Evolutionary conservation across 2,888 invertebrate genomes (phyloP).

Genomic region (Camptogramma bilineatum): DNA sequence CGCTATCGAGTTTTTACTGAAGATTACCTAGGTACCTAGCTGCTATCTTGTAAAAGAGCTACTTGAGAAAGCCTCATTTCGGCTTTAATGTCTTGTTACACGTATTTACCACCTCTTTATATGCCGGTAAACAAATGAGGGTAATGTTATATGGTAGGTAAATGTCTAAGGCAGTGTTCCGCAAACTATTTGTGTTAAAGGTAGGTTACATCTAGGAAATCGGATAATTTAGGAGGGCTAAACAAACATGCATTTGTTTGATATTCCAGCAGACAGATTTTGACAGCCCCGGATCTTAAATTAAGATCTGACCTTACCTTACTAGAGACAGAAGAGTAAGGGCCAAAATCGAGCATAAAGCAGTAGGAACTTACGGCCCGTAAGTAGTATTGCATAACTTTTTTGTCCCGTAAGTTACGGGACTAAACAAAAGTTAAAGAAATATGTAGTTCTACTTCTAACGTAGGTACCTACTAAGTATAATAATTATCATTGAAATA

Average conservation of each 20-base stretch:
- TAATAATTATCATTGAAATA: too few species aligned
- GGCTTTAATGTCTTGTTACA: conserved; percentile 4
- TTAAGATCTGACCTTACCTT: neutral
- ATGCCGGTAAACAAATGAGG: neutral
- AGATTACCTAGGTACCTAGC: conserved; percentile 21
- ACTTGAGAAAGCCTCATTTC: conserved; percentile 7
- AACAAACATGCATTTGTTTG: too few species aligned
- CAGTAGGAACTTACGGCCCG: neutral
- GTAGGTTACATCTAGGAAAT: too few species aligned
- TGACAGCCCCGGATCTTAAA: neutral
- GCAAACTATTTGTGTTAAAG: too few species aligned
- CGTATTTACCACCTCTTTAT: neutral
- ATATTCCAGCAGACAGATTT: too few species aligned
- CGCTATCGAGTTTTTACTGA: conserved; percentile 14
- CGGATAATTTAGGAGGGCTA: too few species aligned
- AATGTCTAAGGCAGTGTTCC: neutral
- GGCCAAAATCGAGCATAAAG: neutral
- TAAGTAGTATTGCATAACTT: too few species aligned
- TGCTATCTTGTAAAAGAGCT: conserved; percentile 5
- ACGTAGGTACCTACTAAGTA: too few species aligned
- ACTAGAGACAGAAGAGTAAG: neutral
- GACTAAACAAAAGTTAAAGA: too few species aligned
- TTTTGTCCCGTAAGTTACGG: too few species aligned
- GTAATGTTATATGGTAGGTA: neutral
- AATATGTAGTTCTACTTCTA: too few species aligned